phyloP scores from a whole-genome alignment of 2,888 invertebrate genomes.

The Ectemnius continuus region DNA sequence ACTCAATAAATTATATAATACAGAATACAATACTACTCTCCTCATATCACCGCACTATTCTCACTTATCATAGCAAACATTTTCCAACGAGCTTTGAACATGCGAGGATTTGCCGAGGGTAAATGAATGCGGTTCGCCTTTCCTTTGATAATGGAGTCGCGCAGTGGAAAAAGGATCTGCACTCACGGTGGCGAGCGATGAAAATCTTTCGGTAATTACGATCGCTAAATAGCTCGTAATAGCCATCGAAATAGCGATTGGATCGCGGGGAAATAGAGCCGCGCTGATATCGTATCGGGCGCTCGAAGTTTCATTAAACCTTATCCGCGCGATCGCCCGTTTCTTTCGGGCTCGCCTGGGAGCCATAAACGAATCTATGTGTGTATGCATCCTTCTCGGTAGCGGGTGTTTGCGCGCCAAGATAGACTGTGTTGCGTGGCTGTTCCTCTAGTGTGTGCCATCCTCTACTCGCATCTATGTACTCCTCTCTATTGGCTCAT shows the following conservation, averaged over 20 bases:
- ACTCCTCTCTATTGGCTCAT: no score
- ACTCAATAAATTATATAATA: no score
- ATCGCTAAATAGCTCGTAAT: conserved; percentile 16
- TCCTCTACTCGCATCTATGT: no score
- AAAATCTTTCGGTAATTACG: conserved; percentile 22
- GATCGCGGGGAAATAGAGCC: not conserved
- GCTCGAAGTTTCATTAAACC: not conserved
- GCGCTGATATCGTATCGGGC: no score
- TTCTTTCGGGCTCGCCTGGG: conserved; percentile 1
- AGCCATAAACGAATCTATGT: conserved; percentile 11
- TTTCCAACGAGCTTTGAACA: no score
- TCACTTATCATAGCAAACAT: no score
- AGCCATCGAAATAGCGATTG: conserved; percentile 6
- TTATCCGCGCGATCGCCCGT: not conserved
- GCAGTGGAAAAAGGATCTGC: not conserved
- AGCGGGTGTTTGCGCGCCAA: not conserved
- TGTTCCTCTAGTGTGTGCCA: no score
- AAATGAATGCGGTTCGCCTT: no score
- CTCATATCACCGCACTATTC: no score
- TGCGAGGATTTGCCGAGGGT: no score
- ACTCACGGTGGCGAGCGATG: conserved; percentile 26
- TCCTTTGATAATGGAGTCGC: not conserved
- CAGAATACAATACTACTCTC: no score
- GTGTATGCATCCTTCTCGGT: conserved; percentile 5
- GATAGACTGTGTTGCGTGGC: not conserved